Base-by-base conservation (phyloP, 2,888 invertebrate species). In the Steromphala cineraria region DNA sequence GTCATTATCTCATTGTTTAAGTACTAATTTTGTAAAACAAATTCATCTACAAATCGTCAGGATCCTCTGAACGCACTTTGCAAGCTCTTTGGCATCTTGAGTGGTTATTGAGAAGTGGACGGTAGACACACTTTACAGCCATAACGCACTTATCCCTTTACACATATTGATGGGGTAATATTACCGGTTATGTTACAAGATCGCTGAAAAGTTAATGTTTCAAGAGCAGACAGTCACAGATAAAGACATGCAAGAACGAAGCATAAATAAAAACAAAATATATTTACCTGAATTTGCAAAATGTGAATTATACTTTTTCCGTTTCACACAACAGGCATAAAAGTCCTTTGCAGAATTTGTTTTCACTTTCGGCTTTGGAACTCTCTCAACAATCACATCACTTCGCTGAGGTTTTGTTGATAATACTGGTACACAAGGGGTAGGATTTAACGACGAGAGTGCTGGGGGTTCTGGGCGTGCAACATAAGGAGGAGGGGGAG, bases 351-450 rank as follows among this genome's bases (percentile, higher is more conserved):
- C 89, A 80, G 89, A 87, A 81, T 90, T 89, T 40, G 88, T 89
- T 84, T 90, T 91, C 56, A 93, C 84, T 84, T 89, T 90, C 62
- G 86, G 86, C 82, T 87, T 89, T 13, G 90, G 87, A 74, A 90
- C 91, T 80, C 86, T 87, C 77, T 90, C 90, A 40, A 90, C 86
- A 28, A 91, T 77, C 7, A 90, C 81, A 79, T 89, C 86, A 74
- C 87, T 87, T 84, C 89, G 87, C 36, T 87, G 86, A 36, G 88
- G 86, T 75, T 88, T 87, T 10, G 83, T 85, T 40, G 85, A 78
- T 53, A 88, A 88, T 82, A 89, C 87, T 78, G 88, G 84, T 36
- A 71, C 71, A 71, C 71, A 55, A 53, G 85, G 74, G 62, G 77
- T 81, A 55, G 80, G 67, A 15, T 71, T 31, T 36, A 56, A 67